Evolutionary conservation across 1,140 invertebrate genomes (phyloP).

Genomic region (Meteorus sp.): DNA sequence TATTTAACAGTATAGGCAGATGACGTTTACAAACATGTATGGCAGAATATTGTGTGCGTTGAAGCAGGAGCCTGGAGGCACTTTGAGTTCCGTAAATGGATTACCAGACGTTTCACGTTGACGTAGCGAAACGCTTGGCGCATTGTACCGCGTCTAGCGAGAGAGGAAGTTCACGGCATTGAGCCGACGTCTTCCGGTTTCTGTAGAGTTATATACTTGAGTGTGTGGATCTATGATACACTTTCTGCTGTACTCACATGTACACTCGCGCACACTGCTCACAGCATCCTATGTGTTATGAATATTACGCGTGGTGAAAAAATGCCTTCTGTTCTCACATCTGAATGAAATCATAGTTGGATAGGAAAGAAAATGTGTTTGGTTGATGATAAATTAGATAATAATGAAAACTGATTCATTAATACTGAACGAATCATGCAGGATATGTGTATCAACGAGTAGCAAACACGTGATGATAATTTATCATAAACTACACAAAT

Average conservation of each 20-base stretch:
- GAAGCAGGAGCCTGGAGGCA: slow-evolving; percentile 1
- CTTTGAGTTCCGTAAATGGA: slow-evolving; percentile 8
- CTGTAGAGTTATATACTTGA: too few relatives aligned
- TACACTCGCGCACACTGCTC: too few relatives aligned
- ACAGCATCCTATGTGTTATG: too few relatives aligned
- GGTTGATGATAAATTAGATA: too few relatives aligned
- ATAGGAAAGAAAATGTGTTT: too few relatives aligned
- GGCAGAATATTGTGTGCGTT: neutral
- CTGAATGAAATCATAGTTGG: too few relatives aligned
- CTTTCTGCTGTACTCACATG: neutral
- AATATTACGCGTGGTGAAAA: too few relatives aligned
- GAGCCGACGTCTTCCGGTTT: neutral
- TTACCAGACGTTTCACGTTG: slow-evolving; percentile 8
- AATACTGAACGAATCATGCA: too few relatives aligned
- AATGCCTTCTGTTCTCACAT: too few relatives aligned
- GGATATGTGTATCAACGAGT: too few relatives aligned
- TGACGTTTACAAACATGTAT: neutral
- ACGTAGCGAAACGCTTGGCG: slow-evolving; percentile 4
- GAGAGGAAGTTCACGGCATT: slow-evolving; percentile 1
- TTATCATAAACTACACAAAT: neutral
- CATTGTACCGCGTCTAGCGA: neutral
- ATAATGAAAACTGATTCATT: too few relatives aligned
- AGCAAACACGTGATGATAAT: neutral
- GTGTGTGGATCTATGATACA: neutral
- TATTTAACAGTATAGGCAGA: too few relatives aligned